phyloP scores from a whole-genome alignment of 2,888 invertebrate genomes.

The Tanytarsus gracilentus region DNA sequence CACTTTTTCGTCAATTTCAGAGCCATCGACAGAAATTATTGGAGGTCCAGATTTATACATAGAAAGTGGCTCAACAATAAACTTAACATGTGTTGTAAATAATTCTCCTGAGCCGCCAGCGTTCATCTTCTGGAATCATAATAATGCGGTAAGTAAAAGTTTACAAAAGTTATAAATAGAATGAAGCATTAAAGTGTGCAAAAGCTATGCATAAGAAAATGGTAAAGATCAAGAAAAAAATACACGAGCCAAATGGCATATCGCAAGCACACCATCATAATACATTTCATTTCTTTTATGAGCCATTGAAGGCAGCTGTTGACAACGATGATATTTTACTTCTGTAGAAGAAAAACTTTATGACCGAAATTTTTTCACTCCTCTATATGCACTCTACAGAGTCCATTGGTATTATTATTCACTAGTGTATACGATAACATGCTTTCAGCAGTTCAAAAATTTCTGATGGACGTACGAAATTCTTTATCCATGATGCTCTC shows the following conservation, averaged over 20 bases:
- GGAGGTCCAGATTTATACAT: constrained; percentile 88
- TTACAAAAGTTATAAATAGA: constrained; percentile 18
- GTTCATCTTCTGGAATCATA: constrained; percentile 92
- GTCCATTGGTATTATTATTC: not conserved
- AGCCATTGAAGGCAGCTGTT: constrained; percentile 26
- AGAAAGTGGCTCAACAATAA: constrained; percentile 87
- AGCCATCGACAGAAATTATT: constrained; percentile 84
- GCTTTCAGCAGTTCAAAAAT: not conserved
- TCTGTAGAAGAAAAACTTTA: not conserved
- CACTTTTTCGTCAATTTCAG: constrained; percentile 51
- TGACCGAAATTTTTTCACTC: constrained; percentile 6
- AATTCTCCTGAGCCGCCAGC: constrained; percentile 89
- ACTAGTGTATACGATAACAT: not conserved
- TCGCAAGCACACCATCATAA: constrained; percentile 4
- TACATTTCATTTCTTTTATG: constrained; percentile 29
- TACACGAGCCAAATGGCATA: too few relatives aligned
- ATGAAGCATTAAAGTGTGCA: not conserved
- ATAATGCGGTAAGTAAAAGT: constrained; percentile 67
- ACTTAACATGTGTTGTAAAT: constrained; percentile 83
- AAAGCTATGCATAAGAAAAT: constrained; percentile 21
- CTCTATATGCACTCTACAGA: not conserved
- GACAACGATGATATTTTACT: constrained; percentile 7
- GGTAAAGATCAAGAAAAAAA: not conserved
- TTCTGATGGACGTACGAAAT: not conserved
- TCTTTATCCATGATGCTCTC: not conserved